Conservation (phyloP, 2,797 vertebrate genomes). For the Nyctalus aviator region DNA sequence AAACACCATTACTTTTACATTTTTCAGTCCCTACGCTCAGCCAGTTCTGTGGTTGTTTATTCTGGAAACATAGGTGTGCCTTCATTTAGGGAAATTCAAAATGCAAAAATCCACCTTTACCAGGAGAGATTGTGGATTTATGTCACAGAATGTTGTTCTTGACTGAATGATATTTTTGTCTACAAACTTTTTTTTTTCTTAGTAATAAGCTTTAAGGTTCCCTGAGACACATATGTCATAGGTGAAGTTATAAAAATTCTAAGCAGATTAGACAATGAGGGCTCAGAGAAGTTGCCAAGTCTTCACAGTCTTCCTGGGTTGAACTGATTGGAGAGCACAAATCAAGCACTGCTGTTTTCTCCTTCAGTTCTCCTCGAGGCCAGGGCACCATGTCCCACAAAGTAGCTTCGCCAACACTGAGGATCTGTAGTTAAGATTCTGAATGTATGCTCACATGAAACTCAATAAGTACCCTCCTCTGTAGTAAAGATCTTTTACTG, state of each 20-base stretch:
- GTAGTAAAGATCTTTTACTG: conserved; percentile 41
- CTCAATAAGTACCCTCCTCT: neutral
- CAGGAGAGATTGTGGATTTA: neutral
- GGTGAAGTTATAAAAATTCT: conserved; percentile 25
- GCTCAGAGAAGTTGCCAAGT: neutral
- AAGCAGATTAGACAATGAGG: conserved; percentile 49
- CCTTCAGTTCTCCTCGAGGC: neutral
- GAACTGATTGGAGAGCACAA: neutral
- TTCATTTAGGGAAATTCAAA: conserved; percentile 54
- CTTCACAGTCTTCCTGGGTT: conserved; percentile 33
- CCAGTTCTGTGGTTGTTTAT: conserved; percentile 49
- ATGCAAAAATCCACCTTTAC: conserved; percentile 17
- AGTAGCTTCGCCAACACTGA: neutral
- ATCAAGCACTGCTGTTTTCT: neutral
- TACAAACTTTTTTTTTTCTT: neutral
- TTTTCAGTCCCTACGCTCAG: conserved; percentile 25
- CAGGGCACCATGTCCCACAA: neutral
- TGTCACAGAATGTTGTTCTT: conserved; percentile 53
- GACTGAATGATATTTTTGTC: neutral
- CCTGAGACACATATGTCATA: conserved; percentile 9
- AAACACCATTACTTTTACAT: conserved; percentile 61
- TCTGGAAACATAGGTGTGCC: conserved; percentile 55
- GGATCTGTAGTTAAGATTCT: neutral
- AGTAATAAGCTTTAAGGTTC: conserved; percentile 31
- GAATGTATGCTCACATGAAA: neutral